These are phyloP conservation scores for Conomelus anceps DNA, from an alignment of 2,888 invertebrate species.

Conservation along the genomic window DNA sequence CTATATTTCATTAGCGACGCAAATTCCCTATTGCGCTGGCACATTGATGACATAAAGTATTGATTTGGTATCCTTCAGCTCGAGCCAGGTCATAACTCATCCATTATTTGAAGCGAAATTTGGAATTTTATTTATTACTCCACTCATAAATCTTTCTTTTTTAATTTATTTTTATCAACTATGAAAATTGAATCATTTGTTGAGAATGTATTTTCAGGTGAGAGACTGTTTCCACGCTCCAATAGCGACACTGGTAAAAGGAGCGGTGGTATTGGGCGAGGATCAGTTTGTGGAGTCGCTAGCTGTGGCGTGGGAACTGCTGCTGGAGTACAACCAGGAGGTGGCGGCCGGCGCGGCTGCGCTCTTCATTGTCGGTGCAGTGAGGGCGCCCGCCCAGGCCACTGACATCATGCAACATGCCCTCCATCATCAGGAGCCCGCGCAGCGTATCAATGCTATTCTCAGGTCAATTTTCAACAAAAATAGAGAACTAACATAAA, in stretches of 20 bases:
- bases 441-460: constrained; percentile 74
- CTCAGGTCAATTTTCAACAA: constrained; percentile 48
- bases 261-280: constrained; percentile 80
- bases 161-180: background rate
- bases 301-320: constrained; percentile 90
- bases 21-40: no score
- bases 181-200: background rate
- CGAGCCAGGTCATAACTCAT: no score
- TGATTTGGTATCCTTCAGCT: no score
- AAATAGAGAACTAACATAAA: no score
- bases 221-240: constrained; percentile 87
- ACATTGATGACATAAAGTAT: no score
- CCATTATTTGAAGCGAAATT: no score
- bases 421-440: constrained; percentile 75
- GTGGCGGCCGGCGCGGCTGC: constrained; percentile 79
- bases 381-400: constrained; percentile 83
- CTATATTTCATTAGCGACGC: no score
- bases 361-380: constrained; percentile 86
- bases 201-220: constrained; percentile 49
- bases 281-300: constrained; percentile 82
- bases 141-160: no score
- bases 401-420: constrained; percentile 84
- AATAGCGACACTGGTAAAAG: constrained; percentile 78
- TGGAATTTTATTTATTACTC: no score
- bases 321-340: constrained; percentile 86